phyloP scores from a whole-genome alignment of 2,888 invertebrate species.

The Linnaemya tessellans region DNA sequence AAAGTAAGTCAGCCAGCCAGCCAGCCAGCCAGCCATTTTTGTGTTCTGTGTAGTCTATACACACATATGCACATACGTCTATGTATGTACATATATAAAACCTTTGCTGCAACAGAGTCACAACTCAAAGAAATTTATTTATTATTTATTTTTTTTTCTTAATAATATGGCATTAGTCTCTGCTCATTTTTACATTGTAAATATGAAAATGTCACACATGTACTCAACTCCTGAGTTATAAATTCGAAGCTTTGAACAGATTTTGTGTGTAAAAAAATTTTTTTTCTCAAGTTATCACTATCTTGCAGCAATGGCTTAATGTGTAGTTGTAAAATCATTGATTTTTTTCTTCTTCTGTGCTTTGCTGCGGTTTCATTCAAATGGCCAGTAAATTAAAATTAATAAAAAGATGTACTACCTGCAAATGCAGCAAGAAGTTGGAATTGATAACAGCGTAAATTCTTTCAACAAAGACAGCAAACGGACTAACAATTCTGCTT shows the following conservation, averaged over 20 bases:
- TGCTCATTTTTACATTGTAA: too few species aligned
- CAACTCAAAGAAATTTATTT: too few species aligned
- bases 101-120: too few species aligned
- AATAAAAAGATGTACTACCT: neutral
- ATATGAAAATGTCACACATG: too few species aligned
- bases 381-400: conserved; percentile 18
- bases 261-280: too few species aligned
- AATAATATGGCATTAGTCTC: too few species aligned
- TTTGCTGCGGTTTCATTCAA: conserved; percentile 2
- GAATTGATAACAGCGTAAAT: neutral
- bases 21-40: conserved; percentile 5
- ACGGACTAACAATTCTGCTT: neutral
- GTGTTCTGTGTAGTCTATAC: neutral
- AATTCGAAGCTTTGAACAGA: too few species aligned
- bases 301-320: neutral
- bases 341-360: neutral
- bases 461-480: neutral
- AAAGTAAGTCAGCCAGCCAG: neutral
- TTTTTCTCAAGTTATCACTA: too few species aligned
- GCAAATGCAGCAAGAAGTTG: neutral
- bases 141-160: too few species aligned
- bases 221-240: too few species aligned
- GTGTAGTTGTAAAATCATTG: conserved; percentile 23
- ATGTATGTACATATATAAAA: neutral
- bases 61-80: neutral